These are phyloP conservation scores for Drosophila gaucha DNA, from an alignment of 2,888 invertebrate species.

Conservation along the genomic window DNA sequence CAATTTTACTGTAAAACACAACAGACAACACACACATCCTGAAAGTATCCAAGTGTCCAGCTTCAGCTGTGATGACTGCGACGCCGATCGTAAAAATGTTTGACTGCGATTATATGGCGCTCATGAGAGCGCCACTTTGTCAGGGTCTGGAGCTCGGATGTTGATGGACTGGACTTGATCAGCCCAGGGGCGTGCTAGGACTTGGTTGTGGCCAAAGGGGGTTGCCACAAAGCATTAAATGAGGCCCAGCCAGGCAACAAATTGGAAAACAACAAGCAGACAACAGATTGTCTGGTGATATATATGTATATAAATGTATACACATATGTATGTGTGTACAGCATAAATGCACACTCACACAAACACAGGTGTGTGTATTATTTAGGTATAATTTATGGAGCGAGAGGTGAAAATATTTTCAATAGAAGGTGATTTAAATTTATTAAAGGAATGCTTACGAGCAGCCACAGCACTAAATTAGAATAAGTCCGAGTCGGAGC, in stretches of 20 bases:
- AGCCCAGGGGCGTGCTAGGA: conserved; percentile 50
- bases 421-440: conserved; percentile 81
- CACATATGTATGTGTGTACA: not conserved
- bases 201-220: conserved; percentile 16
- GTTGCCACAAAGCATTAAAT: conserved; percentile 7
- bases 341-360: conserved; percentile 4
- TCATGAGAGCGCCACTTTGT: conserved; percentile 79
- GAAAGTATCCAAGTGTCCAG: conserved; percentile 26
- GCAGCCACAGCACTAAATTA: conserved; percentile 76
- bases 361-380: conserved; percentile 37
- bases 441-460: conserved; percentile 81
- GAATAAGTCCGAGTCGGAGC: conserved; percentile 60
- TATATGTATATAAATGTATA: conserved; percentile 4
- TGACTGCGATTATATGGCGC: conserved; percentile 82
- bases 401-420: conserved; percentile 79
- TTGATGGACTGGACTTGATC: conserved; percentile 52
- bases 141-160: conserved; percentile 36
- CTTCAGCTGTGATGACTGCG: conserved; percentile 16
- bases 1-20: conserved; percentile 60
- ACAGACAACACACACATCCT: conserved; percentile 18
- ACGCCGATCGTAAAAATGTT: conserved; percentile 78
- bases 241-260: conserved; percentile 20
- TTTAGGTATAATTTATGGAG: conserved; percentile 71
- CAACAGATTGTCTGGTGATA: conserved; percentile 32
- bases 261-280: conserved; percentile 37